A percentile compares a stretch with the other conserved stretches of the same genome.
Conservation (phyloP, 2,113 vertebrate genomes). For the Charina bottae region DNA sequence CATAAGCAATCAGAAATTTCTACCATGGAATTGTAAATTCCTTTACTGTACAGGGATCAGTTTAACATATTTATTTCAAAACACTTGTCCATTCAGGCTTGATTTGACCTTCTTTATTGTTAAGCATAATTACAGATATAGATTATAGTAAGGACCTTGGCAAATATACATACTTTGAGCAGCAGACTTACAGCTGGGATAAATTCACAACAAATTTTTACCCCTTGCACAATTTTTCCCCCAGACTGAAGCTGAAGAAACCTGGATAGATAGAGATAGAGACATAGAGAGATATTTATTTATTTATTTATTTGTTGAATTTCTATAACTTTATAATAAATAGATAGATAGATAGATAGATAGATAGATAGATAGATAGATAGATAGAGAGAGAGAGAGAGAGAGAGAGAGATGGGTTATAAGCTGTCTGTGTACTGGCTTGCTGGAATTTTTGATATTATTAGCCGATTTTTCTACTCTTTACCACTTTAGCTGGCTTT, state of each 20-base stretch:
- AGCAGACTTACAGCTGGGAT: background rate
- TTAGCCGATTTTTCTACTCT: background rate
- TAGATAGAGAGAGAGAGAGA: background rate
- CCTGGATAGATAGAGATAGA: background rate
- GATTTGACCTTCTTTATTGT: background rate
- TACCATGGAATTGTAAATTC: background rate
- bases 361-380: background rate
- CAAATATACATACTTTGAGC: background rate
- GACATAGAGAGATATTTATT: background rate
- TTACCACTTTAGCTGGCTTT: background rate
- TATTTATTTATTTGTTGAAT: too few relatives aligned
- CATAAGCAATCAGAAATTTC: background rate
- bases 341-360: too few relatives aligned
- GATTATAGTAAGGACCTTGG: background rate
- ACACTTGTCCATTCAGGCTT: background rate
- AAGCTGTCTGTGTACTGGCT: background rate
- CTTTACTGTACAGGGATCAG: background rate
- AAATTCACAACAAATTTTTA: background rate
- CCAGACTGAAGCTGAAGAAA: background rate
- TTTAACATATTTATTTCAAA: background rate
- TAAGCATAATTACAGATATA: background rate
- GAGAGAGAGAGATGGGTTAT: background rate
- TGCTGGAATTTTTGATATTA: background rate
- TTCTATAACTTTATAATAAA: too few relatives aligned
- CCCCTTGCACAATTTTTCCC: background rate